phyloP scores from a whole-genome alignment of 2,797 vertebrate species.

The Scolopax bukidnonensis region DNA sequence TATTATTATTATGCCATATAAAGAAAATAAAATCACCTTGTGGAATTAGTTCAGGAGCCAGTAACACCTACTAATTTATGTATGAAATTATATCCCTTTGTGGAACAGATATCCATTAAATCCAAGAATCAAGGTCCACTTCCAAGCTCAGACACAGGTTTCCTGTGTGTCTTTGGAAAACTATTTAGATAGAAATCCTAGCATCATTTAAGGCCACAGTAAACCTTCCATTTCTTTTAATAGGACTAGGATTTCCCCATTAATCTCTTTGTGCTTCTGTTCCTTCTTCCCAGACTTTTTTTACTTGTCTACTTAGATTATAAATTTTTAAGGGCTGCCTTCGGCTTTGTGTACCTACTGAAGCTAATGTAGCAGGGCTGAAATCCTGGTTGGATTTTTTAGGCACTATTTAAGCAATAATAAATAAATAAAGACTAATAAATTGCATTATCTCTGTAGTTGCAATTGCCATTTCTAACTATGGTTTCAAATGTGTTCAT shows the following conservation, averaged over 20 bases:
- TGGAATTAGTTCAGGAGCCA: neutral
- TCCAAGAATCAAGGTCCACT: neutral
- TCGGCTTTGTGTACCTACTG: neutral
- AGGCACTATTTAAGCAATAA: neutral
- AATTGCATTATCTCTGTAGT: neutral
- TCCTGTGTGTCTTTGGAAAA: neutral
- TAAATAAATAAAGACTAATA: neutral
- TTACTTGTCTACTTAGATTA: neutral
- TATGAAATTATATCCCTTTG: neutral
- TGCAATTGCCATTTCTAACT: neutral
- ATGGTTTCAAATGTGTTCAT: neutral
- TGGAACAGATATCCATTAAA: neutral
- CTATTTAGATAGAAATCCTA: neutral
- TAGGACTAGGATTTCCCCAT: neutral
- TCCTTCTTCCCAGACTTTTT: neutral
- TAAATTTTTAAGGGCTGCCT: neutral
- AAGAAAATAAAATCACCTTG: neutral
- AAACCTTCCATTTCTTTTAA: neutral
- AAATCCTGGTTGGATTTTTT: neutral
- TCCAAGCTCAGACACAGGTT: neutral
- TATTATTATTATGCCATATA: neutral
- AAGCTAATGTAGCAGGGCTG: neutral
- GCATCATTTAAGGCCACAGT: fast-evolving
- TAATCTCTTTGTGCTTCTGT: neutral
- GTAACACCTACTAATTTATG: neutral